Conservation (phyloP, 1,140 invertebrate species). For the Cydia fagiglandana region DNA sequence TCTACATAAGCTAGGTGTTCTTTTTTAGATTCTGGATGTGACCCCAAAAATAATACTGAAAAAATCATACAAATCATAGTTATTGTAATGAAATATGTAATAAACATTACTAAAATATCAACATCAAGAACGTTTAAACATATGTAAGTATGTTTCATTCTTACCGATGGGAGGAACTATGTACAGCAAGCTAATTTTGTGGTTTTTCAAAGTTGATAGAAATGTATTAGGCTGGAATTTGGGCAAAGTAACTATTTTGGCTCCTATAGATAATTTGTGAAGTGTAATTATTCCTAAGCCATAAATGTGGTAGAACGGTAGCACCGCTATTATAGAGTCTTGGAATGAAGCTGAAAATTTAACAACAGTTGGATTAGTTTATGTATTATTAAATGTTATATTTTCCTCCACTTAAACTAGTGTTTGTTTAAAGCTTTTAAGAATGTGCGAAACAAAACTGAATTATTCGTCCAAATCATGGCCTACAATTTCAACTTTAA, state of each 20-base stretch:
- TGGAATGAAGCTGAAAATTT: conserved; percentile 58
- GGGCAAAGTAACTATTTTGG: conserved; percentile 85
- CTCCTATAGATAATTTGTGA: conserved; percentile 80
- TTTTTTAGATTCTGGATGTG: conserved; percentile 80
- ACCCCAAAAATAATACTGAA: conserved; percentile 84
- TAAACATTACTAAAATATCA: too few species aligned
- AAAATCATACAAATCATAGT: conserved; percentile 40
- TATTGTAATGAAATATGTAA: neutral
- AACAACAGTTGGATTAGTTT: neutral
- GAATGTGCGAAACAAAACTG: too few species aligned
- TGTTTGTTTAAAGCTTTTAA: too few species aligned
- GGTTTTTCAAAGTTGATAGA: conserved; percentile 77
- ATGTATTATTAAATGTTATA: too few species aligned
- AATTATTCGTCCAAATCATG: too few species aligned
- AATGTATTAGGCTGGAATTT: conserved; percentile 85
- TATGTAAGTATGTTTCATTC: conserved; percentile 18
- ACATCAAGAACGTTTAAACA: too few species aligned
- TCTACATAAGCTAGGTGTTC: conserved; percentile 80
- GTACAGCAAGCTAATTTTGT: conserved; percentile 80
- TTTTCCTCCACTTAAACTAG: conserved; percentile 14
- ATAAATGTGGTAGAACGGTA: conserved; percentile 94
- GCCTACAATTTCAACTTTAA: too few species aligned
- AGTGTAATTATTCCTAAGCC: conserved; percentile 82
- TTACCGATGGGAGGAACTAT: conserved; percentile 82
- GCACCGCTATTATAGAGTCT: conserved; percentile 81